Evolutionary conservation across 2,113 vertebrate species (phyloP).

Genomic region (Cebus imitator): DNA sequence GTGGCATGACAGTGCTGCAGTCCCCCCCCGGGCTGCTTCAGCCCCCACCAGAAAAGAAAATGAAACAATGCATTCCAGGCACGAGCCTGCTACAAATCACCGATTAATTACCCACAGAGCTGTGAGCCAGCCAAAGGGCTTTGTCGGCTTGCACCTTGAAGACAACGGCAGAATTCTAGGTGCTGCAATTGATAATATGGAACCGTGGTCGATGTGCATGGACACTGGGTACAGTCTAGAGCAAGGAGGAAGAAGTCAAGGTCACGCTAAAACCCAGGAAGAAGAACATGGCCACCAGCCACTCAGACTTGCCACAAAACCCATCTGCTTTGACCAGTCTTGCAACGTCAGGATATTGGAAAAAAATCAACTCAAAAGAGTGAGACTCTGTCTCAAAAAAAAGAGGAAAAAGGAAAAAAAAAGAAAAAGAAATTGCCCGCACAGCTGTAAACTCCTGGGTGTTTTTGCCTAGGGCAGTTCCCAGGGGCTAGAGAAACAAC

Average conservation of each 20-base stretch:
- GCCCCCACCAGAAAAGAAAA: not conserved
- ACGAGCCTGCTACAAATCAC: not conserved
- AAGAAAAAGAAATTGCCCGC: not conserved
- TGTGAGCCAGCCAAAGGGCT: not conserved
- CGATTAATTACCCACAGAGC: not conserved
- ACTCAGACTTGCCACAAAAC: not conserved
- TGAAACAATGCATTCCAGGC: accelerated
- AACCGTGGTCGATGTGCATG: not conserved
- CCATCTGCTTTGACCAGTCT: not conserved
- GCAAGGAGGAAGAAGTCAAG: not conserved
- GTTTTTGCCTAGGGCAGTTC: not conserved
- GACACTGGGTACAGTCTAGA: not conserved
- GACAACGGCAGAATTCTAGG: not conserved
- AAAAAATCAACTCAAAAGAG: not conserved
- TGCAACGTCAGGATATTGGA: not conserved
- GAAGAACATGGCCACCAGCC: not conserved
- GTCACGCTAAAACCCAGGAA: not conserved
- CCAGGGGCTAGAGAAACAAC: slow-evolving; percentile 12
- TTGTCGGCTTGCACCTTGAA: not conserved
- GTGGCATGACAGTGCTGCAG: not conserved
- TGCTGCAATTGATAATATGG: not conserved
- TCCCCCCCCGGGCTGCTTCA: not conserved
- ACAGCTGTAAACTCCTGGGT: not conserved
- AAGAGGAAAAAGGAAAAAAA: no score
- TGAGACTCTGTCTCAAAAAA: no score